Percentiles rank a stretch among this genome's conserved stretches.
Evolutionary conservation across 2,888 invertebrate genomes (phyloP).

Genomic region (Xiphydria camelus): DNA sequence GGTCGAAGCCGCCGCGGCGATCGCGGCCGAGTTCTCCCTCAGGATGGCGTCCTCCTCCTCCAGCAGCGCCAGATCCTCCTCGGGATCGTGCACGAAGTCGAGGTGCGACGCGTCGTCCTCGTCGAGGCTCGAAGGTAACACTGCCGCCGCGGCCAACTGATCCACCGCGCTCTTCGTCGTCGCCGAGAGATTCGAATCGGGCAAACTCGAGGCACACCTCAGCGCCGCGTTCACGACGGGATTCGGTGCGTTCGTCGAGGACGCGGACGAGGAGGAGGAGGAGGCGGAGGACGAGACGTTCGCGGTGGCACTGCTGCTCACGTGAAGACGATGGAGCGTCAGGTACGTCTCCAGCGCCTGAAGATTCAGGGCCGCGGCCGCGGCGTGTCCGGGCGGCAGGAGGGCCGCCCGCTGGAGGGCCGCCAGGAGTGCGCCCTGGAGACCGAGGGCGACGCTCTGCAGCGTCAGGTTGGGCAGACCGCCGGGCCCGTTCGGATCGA

Average conservation of each 20-base stretch:
- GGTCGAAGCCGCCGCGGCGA: no score
- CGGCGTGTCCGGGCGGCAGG: constrained; percentile 79
- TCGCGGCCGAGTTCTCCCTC: constrained; percentile 55
- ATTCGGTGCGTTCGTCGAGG: constrained; percentile 60
- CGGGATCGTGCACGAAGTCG: constrained; percentile 55
- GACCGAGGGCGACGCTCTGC: constrained; percentile 77
- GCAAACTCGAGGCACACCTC: constrained; percentile 23
- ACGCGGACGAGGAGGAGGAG: constrained; percentile 56
- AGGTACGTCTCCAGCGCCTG: constrained; percentile 86
- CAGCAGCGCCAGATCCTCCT: constrained; percentile 74
- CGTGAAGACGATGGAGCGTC: constrained; percentile 77
- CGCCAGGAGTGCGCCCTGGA: constrained; percentile 84
- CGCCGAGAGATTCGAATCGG: neutral
- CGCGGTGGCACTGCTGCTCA: constrained; percentile 64
- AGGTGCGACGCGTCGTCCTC: constrained; percentile 43
- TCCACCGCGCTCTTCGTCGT: constrained; percentile 23
- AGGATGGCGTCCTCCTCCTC: constrained; percentile 76
- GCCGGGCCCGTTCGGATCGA: constrained; percentile 4
- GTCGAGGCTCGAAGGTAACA: constrained; percentile 28
- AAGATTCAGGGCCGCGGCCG: constrained; percentile 81
- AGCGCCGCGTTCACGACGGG: no score
- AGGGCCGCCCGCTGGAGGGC: constrained; percentile 83
- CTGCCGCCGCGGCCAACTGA: constrained; percentile 20
- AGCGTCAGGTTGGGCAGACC: constrained; percentile 50
- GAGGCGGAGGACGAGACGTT: no score